Percentiles rank a stretch among this genome's conserved stretches.
Evolutionary conservation across 2,888 invertebrate genomes (phyloP).

Genomic region (Epistrophella euchroma): DNA sequence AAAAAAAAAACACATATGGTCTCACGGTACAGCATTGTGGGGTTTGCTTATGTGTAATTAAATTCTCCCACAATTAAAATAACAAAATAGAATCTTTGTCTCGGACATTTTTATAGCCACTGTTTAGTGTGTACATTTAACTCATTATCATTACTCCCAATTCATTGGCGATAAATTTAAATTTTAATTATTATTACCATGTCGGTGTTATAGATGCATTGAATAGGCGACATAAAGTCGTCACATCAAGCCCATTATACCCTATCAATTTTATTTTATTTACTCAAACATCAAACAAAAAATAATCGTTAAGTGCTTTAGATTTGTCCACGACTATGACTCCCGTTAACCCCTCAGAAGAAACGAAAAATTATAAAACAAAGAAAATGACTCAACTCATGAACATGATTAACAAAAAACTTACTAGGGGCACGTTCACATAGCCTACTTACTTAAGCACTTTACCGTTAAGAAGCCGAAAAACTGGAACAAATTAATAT

Average conservation of each 20-base stretch:
- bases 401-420: background rate
- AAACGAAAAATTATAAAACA: background rate
- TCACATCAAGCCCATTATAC: slow-evolving; percentile 12
- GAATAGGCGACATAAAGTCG: slow-evolving; percentile 9
- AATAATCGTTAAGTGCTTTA: slow-evolving; percentile 49
- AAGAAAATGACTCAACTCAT: slow-evolving; percentile 20
- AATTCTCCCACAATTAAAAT: slow-evolving; percentile 15
- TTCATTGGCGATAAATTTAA: slow-evolving; percentile 64
- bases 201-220: slow-evolving; percentile 9
- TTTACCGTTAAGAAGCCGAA: slow-evolving; percentile 38
- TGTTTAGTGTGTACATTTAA: slow-evolving; percentile 9
- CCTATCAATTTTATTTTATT: slow-evolving; percentile 29
- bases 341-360: background rate
- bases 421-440: background rate
- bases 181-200: slow-evolving; percentile 46
- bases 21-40: background rate
- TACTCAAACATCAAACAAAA: slow-evolving; percentile 52
- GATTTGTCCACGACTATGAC: slow-evolving; percentile 4
- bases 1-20: background rate
- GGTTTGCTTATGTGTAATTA: background rate
- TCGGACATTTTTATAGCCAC: slow-evolving; percentile 41
- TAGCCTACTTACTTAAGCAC: background rate
- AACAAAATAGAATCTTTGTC: slow-evolving; percentile 8
- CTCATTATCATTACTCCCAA: slow-evolving; percentile 54
- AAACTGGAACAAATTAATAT: slow-evolving; percentile 66